Percentiles rank a stretch among this genome's conserved stretches.
These are phyloP conservation scores for Marisa cornuarietis DNA, from an alignment of 1,140 invertebrate genomes.

Conservation along the genomic window DNA sequence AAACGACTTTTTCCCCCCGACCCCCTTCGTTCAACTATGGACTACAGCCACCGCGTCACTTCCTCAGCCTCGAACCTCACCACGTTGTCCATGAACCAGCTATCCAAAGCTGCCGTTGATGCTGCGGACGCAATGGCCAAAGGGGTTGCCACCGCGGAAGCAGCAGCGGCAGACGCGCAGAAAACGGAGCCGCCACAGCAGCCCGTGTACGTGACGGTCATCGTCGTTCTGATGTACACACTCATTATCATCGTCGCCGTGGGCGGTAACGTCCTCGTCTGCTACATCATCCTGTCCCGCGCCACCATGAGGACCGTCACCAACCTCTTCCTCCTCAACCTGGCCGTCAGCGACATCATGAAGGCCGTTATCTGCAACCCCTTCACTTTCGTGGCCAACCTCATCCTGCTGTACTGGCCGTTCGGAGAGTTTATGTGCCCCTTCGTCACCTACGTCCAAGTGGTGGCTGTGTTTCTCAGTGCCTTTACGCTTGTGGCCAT, in stretches of 20 bases:
- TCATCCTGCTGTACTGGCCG: conserved; percentile 84
- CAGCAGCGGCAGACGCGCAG: background rate
- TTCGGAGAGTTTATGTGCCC: conserved; percentile 93
- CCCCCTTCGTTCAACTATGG: background rate
- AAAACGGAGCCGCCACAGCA: conserved; percentile 12
- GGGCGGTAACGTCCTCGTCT: conserved; percentile 38
- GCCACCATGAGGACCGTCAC: conserved; percentile 91
- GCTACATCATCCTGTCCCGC: conserved; percentile 66
- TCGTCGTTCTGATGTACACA: conserved; percentile 46
- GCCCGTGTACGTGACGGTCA: conserved; percentile 41
- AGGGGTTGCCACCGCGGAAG: background rate
- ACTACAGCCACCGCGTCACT: background rate
- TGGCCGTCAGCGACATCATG: conserved; percentile 85
- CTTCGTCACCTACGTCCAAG: conserved; percentile 80
- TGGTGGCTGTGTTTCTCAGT: conserved; percentile 94
- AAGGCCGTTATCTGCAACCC: conserved; percentile 39
- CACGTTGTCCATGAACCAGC: too few relatives aligned
- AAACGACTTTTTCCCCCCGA: background rate
- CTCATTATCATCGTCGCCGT: conserved; percentile 39
- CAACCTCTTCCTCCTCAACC: conserved; percentile 94
- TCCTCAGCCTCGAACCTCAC: background rate
- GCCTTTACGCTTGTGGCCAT: conserved; percentile 94
- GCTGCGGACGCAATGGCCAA: background rate
- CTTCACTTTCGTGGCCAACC: conserved; percentile 74
- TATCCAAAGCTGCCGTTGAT: too few relatives aligned